Evolutionary conservation across 2,888 invertebrate species (phyloP).

Genomic region (Drosophila bunnanda): DNA sequence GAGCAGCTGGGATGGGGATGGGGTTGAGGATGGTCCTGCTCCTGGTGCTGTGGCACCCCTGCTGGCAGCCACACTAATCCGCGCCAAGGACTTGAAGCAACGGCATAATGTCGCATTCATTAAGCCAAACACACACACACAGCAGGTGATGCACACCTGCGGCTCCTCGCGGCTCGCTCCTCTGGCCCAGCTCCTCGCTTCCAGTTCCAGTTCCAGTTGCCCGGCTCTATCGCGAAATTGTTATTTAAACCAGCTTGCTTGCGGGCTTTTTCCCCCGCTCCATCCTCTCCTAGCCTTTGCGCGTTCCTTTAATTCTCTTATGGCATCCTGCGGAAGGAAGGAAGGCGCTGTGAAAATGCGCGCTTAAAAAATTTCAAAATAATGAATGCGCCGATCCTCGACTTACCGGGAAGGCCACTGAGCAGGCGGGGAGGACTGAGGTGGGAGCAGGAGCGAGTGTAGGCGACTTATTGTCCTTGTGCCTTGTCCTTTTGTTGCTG

Average conservation of each 20-base stretch:
- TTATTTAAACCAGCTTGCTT: slow-evolving; percentile 71
- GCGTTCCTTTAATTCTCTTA: slow-evolving; percentile 70
- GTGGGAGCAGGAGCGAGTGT: neutral
- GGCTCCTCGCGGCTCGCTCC: neutral
- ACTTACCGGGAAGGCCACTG: neutral
- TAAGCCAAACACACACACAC: slow-evolving; percentile 57
- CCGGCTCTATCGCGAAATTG: slow-evolving; percentile 61
- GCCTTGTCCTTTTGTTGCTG: slow-evolving; percentile 50
- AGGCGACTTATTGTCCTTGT: slow-evolving; percentile 37
- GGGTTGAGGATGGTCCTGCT: too few species aligned
- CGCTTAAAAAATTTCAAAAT: slow-evolving; percentile 81
- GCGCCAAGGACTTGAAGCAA: slow-evolving; percentile 35
- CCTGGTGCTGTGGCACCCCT: neutral
- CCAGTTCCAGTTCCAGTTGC: slow-evolving; percentile 18
- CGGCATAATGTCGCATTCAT: slow-evolving; percentile 70
- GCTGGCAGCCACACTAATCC: slow-evolving; percentile 34
- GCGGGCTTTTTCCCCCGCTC: slow-evolving; percentile 48
- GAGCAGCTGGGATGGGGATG: slow-evolving; percentile 1
- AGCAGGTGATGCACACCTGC: slow-evolving; percentile 76
- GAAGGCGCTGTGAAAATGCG: slow-evolving; percentile 81
- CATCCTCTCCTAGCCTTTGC: slow-evolving; percentile 22
- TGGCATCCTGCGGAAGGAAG: slow-evolving; percentile 74
- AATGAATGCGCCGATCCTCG: slow-evolving; percentile 67
- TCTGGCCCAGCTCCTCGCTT: slow-evolving; percentile 5
- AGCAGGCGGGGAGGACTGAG: neutral